Base-by-base conservation (phyloP, 2,113 vertebrate genomes). In the Perccottus glenii region DNA sequence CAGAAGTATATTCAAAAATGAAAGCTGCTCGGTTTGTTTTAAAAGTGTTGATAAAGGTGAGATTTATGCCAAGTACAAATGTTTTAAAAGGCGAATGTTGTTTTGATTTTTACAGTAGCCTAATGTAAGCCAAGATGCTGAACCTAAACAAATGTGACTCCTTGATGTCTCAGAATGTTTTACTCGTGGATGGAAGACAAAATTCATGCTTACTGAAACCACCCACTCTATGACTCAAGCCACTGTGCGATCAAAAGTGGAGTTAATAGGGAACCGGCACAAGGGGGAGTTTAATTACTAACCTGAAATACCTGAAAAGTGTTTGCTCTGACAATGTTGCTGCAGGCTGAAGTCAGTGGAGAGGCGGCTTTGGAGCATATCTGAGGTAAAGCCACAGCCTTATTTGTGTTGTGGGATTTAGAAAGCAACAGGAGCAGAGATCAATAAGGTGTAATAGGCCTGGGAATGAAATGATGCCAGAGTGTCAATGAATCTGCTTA, bases 401-500 rank as follows among this genome's bases (percentile, higher is more conserved):
- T 80, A 82, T 87, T 88, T 88, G 78, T 80, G 85, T 70, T 74
- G 71, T 64, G 78, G 82, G 80, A 79, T 78, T 85, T 86, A 70
- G 73, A 82, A 58, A 82, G 65, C 60, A 81, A 64, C 75, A 73
- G 77, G 77, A 77, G 83, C 82, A 77, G 50, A 83, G 86, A 90
- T 91, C 90, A 91, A 91, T 92, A 89, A 75, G 80, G 77, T 73
- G 70, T 89, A 90, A 92, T 90, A 83, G 85, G 79, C 86, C 78
- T 78, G 81, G 75, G 85, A 89, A 87, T 88, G 65, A 90, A 89
- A 88, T 86, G 74, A 87, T 82, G 84, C 87, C 83, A 80, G 77
- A 85, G 85, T 86, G 81, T 90, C 90, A 90, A 90, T 91, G 85
- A 89, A 89, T 89, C 82, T 89, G 83, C 90, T 93, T 91, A 92